These are phyloP conservation scores for Meda fulgida DNA, from an alignment of 2,797 vertebrate genomes.

Conservation along the genomic window DNA sequence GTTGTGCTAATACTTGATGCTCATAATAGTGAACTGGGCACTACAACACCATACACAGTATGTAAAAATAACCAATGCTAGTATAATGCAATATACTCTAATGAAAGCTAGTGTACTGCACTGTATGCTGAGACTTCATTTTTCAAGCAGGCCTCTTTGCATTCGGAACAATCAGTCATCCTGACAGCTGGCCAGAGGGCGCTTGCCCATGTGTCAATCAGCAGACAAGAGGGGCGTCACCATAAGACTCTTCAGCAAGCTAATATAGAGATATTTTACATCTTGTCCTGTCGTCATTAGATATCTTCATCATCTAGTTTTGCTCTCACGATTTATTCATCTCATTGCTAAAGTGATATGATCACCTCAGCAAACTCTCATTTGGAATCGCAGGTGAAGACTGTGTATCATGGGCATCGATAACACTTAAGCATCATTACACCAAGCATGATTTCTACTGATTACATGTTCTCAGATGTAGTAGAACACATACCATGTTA, in stretches of 20 bases:
- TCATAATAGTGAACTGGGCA: background rate
- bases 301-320: background rate
- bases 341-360: conserved; percentile 9
- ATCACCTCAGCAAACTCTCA: conserved; percentile 25
- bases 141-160: conserved; percentile 38
- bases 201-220: conserved; percentile 51
- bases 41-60: background rate
- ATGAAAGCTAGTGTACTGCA: conserved; percentile 20
- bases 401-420: conserved; percentile 41
- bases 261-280: conserved; percentile 16
- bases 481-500: background rate
- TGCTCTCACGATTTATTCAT: background rate
- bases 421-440: conserved; percentile 35
- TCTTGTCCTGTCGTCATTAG: background rate
- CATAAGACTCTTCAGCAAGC: conserved; percentile 27
- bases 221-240: conserved; percentile 18
- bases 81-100: background rate
- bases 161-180: conserved; percentile 50
- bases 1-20: background rate
- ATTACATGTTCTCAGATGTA: conserved; percentile 15
- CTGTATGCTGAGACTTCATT: conserved; percentile 33
- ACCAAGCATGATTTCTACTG: background rate
- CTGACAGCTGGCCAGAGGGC: conserved; percentile 56
- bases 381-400: conserved; percentile 15
- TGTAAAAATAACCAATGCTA: background rate